Conservation (phyloP, 2,888 invertebrate genomes). For the Drosophila niveifrons region DNA sequence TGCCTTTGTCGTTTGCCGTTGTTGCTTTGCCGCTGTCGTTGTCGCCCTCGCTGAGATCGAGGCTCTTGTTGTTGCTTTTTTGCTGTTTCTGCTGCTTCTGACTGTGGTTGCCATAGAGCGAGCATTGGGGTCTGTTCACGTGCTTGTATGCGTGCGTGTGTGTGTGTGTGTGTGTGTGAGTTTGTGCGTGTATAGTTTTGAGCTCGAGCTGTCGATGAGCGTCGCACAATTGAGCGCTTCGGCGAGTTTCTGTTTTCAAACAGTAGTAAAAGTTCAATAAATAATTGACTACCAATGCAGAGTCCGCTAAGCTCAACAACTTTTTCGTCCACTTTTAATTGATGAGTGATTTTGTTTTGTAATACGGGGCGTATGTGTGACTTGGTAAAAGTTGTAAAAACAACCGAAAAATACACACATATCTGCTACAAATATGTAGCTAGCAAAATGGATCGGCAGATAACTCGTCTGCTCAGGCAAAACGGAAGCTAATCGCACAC, state of each 20-base stretch:
- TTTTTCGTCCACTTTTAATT: slow-evolving; percentile 55
- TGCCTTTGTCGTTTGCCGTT: slow-evolving; percentile 1
- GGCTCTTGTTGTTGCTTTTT: slow-evolving; percentile 23
- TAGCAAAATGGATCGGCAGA: slow-evolving; percentile 18
- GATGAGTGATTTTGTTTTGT: slow-evolving; percentile 68
- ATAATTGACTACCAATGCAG: slow-evolving; percentile 69
- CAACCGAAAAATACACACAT: not conserved
- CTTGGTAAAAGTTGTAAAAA: slow-evolving; percentile 46
- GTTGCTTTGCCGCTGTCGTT: slow-evolving; percentile 31
- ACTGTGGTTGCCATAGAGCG: slow-evolving; percentile 54
- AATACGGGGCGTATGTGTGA: slow-evolving; percentile 64
- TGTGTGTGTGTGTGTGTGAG: slow-evolving; percentile 3
- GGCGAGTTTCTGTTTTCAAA: slow-evolving; percentile 59
- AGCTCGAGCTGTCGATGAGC: slow-evolving; percentile 38
- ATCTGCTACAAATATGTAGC: not conserved
- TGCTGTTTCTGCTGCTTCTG: slow-evolving; percentile 32
- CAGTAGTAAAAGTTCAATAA: slow-evolving; percentile 80
- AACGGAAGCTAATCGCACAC: slow-evolving; percentile 71
- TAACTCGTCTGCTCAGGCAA: slow-evolving; percentile 38
- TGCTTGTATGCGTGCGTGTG: slow-evolving; percentile 34
- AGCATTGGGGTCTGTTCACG: slow-evolving; percentile 43
- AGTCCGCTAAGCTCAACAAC: slow-evolving; percentile 23
- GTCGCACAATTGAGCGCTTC: slow-evolving; percentile 64
- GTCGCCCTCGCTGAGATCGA: slow-evolving; percentile 44
- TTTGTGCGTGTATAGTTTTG: slow-evolving; percentile 23